A percentile compares a stretch with the other conserved stretches of the same genome.
Conservation (phyloP, 2,888 invertebrate genomes). For the Adineta ricciae region DNA sequence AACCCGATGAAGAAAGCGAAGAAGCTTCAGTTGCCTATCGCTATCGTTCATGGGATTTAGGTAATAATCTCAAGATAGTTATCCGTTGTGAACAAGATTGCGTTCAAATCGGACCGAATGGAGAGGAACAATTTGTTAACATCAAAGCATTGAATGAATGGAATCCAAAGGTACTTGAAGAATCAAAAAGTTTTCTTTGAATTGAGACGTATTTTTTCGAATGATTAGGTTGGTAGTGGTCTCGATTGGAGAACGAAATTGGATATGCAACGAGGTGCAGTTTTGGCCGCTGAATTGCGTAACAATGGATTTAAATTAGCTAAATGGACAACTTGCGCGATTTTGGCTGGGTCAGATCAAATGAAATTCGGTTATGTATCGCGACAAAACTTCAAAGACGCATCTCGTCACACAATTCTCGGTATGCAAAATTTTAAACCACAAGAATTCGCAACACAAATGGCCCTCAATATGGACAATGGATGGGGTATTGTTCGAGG, state of each 20-base stretch:
- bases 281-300: constrained; percentile 88
- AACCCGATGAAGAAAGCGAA: constrained; percentile 61
- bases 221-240: constrained; percentile 66
- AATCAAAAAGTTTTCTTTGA: too few relatives aligned
- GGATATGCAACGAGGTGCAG: constrained; percentile 92
- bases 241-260: constrained; percentile 96
- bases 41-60: constrained; percentile 90
- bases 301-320: constrained; percentile 99
- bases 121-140: constrained; percentile 73
- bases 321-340: constrained; percentile 85
- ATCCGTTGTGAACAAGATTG: constrained; percentile 94
- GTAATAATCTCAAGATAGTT: constrained; percentile 78
- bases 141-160: constrained; percentile 97
- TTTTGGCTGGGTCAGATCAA: constrained; percentile 88
- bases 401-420: constrained; percentile 85
- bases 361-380: constrained; percentile 99
- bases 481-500: constrained; percentile 96
- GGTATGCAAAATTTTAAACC: constrained; percentile 94
- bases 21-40: constrained; percentile 89
- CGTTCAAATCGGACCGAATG: constrained; percentile 59
- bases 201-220: constrained; percentile 31
- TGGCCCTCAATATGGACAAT: constrained; percentile 97
- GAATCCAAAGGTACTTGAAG: constrained; percentile 68
- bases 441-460: constrained; percentile 92
- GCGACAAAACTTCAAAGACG: constrained; percentile 78